Conservation (phyloP, 2,113 vertebrate genomes). For the Rutilus rutilus region DNA sequence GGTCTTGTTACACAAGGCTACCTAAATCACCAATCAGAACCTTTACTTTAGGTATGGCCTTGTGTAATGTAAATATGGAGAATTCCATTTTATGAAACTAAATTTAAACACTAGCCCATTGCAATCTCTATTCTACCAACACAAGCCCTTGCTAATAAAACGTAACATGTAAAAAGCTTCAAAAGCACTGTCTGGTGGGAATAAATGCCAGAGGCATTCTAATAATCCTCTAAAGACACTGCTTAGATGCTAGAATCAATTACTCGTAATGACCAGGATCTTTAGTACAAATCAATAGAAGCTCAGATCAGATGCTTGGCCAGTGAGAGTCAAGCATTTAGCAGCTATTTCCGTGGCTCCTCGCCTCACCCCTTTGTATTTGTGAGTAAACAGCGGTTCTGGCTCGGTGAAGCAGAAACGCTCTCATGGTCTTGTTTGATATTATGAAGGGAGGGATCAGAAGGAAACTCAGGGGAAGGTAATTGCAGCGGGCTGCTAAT, state of each 20-base stretch:
- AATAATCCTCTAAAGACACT: conserved; percentile 53
- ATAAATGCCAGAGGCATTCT: conserved; percentile 45
- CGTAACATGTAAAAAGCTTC: not conserved
- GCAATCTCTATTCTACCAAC: not conserved
- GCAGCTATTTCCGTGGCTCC: conserved; percentile 49
- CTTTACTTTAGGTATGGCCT: not conserved
- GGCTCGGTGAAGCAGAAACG: conserved; percentile 27
- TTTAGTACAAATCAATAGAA: conserved; percentile 65
- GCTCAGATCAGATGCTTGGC: conserved; percentile 60
- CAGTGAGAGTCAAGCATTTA: conserved; percentile 61
- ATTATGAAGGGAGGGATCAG: conserved; percentile 68
- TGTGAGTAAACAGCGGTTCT: conserved; percentile 57
- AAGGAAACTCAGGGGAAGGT: conserved; percentile 67
- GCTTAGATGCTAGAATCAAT: conserved; percentile 60
- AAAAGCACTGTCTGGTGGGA: conserved; percentile 45
- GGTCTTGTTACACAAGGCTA: not conserved
- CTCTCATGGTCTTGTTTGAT: conserved; percentile 64
- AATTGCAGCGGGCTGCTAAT: conserved; percentile 73
- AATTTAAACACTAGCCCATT: not conserved
- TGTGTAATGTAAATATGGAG: not conserved
- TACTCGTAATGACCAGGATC: conserved; percentile 54
- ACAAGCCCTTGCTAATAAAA: conserved; percentile 15
- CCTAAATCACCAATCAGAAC: not conserved
- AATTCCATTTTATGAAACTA: not conserved
- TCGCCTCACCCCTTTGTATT: conserved; percentile 45